Percentiles rank a stretch among this genome's conserved stretches.
These are phyloP conservation scores for Amazona vittata DNA, from an alignment of 2,113 vertebrate genomes.

Conservation along the genomic window DNA sequence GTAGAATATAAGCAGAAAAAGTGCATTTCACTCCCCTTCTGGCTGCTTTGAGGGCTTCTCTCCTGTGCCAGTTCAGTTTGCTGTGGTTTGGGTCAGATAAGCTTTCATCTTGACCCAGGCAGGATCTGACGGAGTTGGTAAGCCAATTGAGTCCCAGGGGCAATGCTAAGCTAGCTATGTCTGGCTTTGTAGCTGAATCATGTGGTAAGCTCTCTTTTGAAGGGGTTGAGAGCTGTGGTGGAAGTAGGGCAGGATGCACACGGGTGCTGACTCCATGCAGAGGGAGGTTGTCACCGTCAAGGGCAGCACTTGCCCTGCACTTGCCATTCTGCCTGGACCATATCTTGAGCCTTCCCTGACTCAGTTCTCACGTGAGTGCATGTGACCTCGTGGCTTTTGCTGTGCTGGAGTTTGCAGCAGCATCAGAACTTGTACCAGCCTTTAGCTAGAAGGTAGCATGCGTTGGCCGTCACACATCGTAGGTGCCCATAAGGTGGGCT, in stretches of 20 bases:
- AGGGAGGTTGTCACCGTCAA: neutral
- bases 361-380: neutral
- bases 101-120: constrained; percentile 18
- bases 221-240: neutral
- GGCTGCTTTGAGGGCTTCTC: constrained; percentile 11
- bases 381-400: neutral
- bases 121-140: neutral
- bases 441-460: neutral
- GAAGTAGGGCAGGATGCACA: neutral
- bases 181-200: neutral
- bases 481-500: neutral
- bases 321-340: neutral
- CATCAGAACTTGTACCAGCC: neutral
- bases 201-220: neutral
- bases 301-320: neutral
- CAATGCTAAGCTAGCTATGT: neutral
- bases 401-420: neutral
- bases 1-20: neutral
- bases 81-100: neutral
- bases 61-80: fast-evolving
- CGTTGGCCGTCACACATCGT: neutral
- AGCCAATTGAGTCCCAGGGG: neutral
- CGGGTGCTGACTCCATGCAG: fast-evolving
- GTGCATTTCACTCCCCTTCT: neutral
- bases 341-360: neutral